A percentile compares a stretch with the other conserved stretches of the same genome.
Conservation (phyloP, 2,113 vertebrate species). For the Sorex araneus region DNA sequence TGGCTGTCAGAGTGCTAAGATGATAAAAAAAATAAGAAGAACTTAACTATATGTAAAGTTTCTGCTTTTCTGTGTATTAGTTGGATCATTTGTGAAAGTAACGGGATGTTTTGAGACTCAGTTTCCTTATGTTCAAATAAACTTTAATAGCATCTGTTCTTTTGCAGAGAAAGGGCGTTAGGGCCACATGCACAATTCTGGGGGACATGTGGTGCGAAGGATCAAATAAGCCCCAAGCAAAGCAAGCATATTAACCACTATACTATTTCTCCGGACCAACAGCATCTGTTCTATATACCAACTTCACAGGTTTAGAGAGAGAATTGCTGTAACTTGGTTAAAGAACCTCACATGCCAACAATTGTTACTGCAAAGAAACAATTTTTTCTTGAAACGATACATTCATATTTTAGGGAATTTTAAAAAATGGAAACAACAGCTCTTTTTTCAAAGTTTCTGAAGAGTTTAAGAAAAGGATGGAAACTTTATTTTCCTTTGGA, state of each 20-base stretch:
- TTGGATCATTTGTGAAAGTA: neutral
- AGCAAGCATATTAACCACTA: no score
- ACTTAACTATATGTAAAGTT: neutral
- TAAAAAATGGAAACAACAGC: neutral
- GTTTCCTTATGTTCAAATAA: constrained; percentile 47
- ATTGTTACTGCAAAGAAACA: neutral
- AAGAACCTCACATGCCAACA: constrained; percentile 22
- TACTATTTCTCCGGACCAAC: neutral
- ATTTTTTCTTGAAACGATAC: neutral
- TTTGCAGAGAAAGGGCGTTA: no score
- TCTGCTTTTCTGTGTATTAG: neutral
- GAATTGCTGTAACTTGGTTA: neutral
- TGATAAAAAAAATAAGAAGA: neutral
- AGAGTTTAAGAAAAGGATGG: neutral
- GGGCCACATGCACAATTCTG: no score
- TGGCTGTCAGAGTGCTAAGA: neutral
- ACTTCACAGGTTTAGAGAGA: neutral
- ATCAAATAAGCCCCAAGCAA: no score
- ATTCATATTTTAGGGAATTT: neutral
- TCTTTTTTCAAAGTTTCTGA: neutral
- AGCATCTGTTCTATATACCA: constrained; percentile 34
- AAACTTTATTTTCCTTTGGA: constrained; percentile 60
- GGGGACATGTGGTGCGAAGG: no score
- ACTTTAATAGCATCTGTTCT: neutral
- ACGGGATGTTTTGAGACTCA: neutral